Conservation (phyloP, 2,888 invertebrate genomes). For the Nasonia oneida region DNA sequence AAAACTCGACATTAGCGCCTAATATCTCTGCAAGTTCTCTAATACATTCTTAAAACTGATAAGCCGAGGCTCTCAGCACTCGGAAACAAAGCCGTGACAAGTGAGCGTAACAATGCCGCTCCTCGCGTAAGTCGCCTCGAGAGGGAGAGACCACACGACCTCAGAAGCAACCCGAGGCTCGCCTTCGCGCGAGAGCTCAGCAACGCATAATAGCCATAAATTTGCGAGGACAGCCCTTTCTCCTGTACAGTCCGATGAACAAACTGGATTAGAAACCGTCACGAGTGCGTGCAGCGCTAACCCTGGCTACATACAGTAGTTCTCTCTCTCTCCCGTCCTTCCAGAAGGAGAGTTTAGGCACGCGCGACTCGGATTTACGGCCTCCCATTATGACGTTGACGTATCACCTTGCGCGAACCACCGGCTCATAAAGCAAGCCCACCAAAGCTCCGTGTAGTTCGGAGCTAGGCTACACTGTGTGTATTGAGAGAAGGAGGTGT, state of each 20-base stretch:
- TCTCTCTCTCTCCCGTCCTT: background rate
- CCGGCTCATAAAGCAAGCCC: slow-evolving; percentile 34
- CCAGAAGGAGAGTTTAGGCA: slow-evolving; percentile 3
- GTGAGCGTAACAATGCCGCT: slow-evolving; percentile 37
- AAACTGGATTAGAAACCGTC: slow-evolving; percentile 58
- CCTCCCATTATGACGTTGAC: slow-evolving; percentile 75
- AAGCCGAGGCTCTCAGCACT: background rate
- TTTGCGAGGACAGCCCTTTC: slow-evolving; percentile 35
- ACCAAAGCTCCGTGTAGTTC: background rate
- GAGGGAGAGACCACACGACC: background rate
- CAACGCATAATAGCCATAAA: slow-evolving; percentile 48
- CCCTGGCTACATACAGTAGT: too few relatives aligned
- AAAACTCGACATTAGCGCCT: too few relatives aligned
- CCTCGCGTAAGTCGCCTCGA: slow-evolving; percentile 16
- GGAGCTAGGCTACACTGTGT: background rate
- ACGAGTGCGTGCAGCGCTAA: background rate
- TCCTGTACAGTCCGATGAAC: slow-evolving; percentile 19
- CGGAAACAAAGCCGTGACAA: slow-evolving; percentile 20
- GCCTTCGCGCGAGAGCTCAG: slow-evolving; percentile 4
- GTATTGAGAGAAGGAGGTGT: too few relatives aligned
- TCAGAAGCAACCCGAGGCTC: background rate
- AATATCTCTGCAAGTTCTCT: background rate
- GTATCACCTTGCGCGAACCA: slow-evolving; percentile 68
- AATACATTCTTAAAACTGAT: slow-evolving; percentile 7
- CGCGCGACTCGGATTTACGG: slow-evolving; percentile 69